These are phyloP conservation scores for Habrosyne pyritoides DNA, from an alignment of 2,888 invertebrate genomes.

Conservation along the genomic window DNA sequence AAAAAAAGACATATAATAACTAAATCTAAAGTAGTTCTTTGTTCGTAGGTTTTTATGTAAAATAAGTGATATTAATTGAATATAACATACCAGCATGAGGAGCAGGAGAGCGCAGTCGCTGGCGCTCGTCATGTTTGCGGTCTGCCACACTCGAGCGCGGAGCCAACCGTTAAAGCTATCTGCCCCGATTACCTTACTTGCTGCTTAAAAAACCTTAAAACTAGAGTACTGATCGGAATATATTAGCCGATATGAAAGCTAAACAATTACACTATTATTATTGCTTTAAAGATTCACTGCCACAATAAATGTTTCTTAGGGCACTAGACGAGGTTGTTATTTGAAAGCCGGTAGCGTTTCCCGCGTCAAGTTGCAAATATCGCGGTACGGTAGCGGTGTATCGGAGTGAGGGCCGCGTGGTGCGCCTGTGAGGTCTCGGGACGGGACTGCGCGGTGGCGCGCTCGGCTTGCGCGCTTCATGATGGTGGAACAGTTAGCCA, in stretches of 20 bases:
- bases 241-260: conserved; percentile 21
- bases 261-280: conserved; percentile 33
- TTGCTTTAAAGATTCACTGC: conserved; percentile 38
- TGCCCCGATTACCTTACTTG: conserved; percentile 81
- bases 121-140: conserved; percentile 82
- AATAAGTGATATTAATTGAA: neutral
- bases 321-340: conserved; percentile 16
- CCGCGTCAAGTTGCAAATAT: conserved; percentile 39
- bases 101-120: conserved; percentile 72
- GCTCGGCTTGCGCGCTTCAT: conserved; percentile 59
- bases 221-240: conserved; percentile 20
- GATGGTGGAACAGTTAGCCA: conserved; percentile 77
- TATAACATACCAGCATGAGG: conserved; percentile 69
- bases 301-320: conserved; percentile 34
- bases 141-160: conserved; percentile 82
- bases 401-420: conserved; percentile 55
- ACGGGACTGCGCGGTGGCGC: conserved; percentile 70
- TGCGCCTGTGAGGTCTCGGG: conserved; percentile 62
- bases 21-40: neutral
- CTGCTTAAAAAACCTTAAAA: conserved; percentile 54
- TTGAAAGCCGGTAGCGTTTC: conserved; percentile 29
- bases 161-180: conserved; percentile 81
- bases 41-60: too few species aligned
- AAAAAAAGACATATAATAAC: too few species aligned
- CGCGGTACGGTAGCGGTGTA: conserved; percentile 23